Conservation (phyloP, 2,113 vertebrate species). For the Henicopernis longicauda region DNA sequence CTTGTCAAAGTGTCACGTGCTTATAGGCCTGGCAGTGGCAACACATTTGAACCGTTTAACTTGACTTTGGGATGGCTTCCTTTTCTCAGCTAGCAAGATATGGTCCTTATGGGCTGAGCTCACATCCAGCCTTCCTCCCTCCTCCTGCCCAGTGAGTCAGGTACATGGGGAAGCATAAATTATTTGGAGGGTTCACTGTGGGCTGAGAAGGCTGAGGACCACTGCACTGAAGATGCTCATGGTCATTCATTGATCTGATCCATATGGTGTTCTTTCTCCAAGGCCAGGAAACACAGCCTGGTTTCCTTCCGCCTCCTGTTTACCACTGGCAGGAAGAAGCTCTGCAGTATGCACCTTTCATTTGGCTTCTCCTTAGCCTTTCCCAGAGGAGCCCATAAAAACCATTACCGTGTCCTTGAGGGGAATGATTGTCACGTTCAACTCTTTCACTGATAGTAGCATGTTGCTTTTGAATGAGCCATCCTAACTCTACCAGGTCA, state of each 20-base stretch:
- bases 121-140: not conserved
- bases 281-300: not conserved
- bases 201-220: not conserved
- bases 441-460: not conserved
- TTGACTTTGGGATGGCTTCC: not conserved
- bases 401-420: not conserved
- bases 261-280: not conserved
- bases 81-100: not conserved
- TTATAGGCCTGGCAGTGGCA: not conserved
- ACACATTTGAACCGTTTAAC: fast-evolving
- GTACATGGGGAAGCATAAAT: not conserved
- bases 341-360: not conserved
- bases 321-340: not conserved
- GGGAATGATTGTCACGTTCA: not conserved
- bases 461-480: not conserved
- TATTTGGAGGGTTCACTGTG: not conserved
- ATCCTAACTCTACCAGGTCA: not conserved
- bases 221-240: not conserved
- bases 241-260: not conserved
- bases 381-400: not conserved
- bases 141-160: not conserved
- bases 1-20: not conserved
- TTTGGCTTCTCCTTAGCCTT: not conserved
- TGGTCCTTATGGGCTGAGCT: not conserved
- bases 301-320: not conserved